These are phyloP conservation scores for Selenia dentaria DNA, from an alignment of 2,888 invertebrate genomes.

Conservation along the genomic window DNA sequence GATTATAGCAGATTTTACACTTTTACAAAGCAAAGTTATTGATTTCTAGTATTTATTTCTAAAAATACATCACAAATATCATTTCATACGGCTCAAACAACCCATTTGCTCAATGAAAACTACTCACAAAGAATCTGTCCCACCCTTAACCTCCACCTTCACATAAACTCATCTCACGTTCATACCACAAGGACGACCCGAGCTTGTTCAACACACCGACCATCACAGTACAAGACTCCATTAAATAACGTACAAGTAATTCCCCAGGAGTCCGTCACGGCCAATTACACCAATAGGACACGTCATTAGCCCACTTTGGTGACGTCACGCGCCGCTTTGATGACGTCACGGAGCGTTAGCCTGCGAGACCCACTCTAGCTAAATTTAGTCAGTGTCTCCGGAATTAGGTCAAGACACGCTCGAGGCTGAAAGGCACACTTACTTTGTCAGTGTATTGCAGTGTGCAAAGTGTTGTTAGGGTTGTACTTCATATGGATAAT, in stretches of 20 bases:
- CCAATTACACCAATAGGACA: constrained; percentile 54
- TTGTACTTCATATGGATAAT: no score
- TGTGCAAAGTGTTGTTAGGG: constrained; percentile 17
- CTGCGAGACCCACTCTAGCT: constrained; percentile 38
- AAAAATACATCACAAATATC: no score
- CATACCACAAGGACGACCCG: background rate
- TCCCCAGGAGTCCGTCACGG: constrained; percentile 43
- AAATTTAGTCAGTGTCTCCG: constrained; percentile 40
- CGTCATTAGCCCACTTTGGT: constrained; percentile 62
- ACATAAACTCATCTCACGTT: no score
- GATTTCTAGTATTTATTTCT: no score
- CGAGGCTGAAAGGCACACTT: constrained; percentile 25
- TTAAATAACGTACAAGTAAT: constrained; percentile 10
- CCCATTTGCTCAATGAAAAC: no score
- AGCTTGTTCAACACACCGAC: background rate
- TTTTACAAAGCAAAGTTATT: no score
- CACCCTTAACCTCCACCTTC: no score
- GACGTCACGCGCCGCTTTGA: constrained; percentile 63
- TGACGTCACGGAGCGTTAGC: constrained; percentile 66
- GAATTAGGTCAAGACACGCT: constrained; percentile 44
- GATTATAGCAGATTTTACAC: no score
- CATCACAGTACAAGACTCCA: constrained; percentile 1
- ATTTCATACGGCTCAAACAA: no score
- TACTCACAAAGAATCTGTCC: no score
- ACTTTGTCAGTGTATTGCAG: constrained; percentile 20